Base-by-base conservation (phyloP, 2,113 vertebrate genomes). In the Ammodytes dubius region DNA sequence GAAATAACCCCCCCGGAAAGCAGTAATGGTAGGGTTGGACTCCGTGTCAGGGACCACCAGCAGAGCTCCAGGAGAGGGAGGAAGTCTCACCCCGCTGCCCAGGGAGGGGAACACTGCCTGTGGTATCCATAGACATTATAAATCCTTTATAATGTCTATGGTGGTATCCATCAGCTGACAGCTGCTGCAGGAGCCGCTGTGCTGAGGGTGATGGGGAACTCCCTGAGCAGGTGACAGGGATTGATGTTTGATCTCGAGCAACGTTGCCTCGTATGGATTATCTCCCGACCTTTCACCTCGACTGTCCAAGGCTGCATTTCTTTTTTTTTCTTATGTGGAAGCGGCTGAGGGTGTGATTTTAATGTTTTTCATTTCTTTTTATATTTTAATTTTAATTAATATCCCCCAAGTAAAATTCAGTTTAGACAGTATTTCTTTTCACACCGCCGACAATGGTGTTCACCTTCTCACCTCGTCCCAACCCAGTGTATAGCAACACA, bases 21-120 rank as follows among this genome's bases (percentile, higher is more conserved):
- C 74, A 4, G 77, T 91, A 90, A 89, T 88, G 84, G 87, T 54
- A 11, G 58, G 46, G 5, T 70, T 61, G 42, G 60, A 68, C 77
- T 82, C 19, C 50, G 53, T 77, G 83, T 83, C 63, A 73, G 79
- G 61, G 82, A 87, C 85, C 80, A 59, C 87, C 81, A 75, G 72
- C 60, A 40, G 85, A 77, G 84, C 84, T 76, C 9, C 58, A 60
- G 70, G 60, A 73, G 73, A 60, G 15, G 56, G 69, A 61, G 64
- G 42, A 70, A 46, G 60, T 59, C 68, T 81, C 42, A 13, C 10
- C 1, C 45, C 5, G 49, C 82, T 54, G 47, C 57, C 71, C 64
- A 9, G 73, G 60, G 53, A 2, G 27, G 77, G 70, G 76, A 67
- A 59, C 45, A 54, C 64, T 2, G 15, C 59, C 58, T 43, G 56